These are phyloP conservation scores for Amblyjoppa proteus DNA, from an alignment of 2,888 invertebrate species.

Conservation along the genomic window DNA sequence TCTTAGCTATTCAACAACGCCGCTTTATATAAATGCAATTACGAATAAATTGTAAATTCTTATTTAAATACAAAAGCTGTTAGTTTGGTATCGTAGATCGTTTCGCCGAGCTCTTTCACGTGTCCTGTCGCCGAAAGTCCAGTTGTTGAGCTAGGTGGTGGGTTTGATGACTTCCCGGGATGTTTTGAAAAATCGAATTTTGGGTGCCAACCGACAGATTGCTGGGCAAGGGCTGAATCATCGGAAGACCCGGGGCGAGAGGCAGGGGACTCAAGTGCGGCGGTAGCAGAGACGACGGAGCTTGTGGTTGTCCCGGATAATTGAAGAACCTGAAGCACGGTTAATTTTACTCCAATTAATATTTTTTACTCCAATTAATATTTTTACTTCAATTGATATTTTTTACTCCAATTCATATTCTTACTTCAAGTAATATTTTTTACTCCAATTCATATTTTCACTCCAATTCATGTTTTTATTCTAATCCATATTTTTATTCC, in stretches of 20 bases:
- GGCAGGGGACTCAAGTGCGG: constrained; percentile 83
- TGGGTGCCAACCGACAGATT: constrained; percentile 79
- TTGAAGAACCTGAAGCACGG: constrained; percentile 86
- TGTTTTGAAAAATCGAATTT: constrained; percentile 79
- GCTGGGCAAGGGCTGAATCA: constrained; percentile 81
- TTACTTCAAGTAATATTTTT: not conserved
- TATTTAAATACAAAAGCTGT: constrained; percentile 37
- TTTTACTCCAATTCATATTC: not conserved
- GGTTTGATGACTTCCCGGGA: constrained; percentile 75
- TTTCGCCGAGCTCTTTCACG: constrained; percentile 70
- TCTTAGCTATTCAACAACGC: constrained; percentile 15
- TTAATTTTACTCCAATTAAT: not conserved
- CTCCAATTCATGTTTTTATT: not conserved
- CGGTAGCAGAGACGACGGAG: constrained; percentile 83
- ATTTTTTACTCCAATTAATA: not conserved
- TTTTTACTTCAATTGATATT: not conserved
- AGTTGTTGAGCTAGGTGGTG: constrained; percentile 79
- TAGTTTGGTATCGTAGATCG: not conserved
- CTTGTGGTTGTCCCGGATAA: constrained; percentile 85
- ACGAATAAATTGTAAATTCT: constrained; percentile 42
- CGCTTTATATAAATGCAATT: constrained; percentile 50
- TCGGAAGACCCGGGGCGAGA: constrained; percentile 79
- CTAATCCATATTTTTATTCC: not conserved
- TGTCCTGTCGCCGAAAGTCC: constrained; percentile 81
- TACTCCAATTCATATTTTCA: not conserved